phyloP scores from a whole-genome alignment of 1,140 invertebrate species.

The Heliothis virescens region DNA sequence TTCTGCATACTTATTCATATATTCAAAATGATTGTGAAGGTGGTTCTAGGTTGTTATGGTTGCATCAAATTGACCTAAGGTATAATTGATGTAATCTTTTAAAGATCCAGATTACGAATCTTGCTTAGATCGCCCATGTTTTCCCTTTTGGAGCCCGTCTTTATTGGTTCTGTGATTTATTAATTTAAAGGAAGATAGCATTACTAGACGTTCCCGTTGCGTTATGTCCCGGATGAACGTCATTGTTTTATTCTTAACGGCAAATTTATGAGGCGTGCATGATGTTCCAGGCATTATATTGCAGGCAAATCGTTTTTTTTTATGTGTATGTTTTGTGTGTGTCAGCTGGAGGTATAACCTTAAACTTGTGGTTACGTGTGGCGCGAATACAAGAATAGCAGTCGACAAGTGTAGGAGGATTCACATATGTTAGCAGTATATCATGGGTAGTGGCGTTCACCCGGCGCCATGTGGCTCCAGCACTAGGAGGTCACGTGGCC shows the following conservation, averaged over 20 bases:
- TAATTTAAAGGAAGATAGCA: neutral
- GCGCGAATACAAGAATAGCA: conserved; percentile 51
- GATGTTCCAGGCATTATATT: neutral
- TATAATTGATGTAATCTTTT: no score
- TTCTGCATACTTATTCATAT: conserved; percentile 9
- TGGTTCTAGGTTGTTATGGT: no score
- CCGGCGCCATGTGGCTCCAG: conserved; percentile 70
- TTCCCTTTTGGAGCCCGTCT: neutral
- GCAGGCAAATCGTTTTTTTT: neutral
- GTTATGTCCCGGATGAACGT: neutral
- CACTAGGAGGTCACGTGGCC: conserved; percentile 70
- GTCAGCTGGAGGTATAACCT: conserved; percentile 43
- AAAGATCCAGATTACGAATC: neutral
- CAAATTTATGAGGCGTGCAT: neutral
- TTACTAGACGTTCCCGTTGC: neutral
- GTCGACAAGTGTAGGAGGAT: conserved; percentile 53
- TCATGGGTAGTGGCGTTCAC: conserved; percentile 65
- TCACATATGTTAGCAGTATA: conserved; percentile 68
- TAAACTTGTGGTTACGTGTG: conserved; percentile 35
- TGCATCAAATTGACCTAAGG: no score
- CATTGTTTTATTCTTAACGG: neutral
- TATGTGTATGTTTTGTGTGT: neutral
- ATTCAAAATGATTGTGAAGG: neutral
- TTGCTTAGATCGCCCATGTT: neutral
- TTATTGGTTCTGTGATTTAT: neutral